A percentile compares a stretch with the other conserved stretches of the same genome.
phyloP scores from a whole-genome alignment of 2,888 invertebrate genomes.

The Limnephilus lunatus region DNA sequence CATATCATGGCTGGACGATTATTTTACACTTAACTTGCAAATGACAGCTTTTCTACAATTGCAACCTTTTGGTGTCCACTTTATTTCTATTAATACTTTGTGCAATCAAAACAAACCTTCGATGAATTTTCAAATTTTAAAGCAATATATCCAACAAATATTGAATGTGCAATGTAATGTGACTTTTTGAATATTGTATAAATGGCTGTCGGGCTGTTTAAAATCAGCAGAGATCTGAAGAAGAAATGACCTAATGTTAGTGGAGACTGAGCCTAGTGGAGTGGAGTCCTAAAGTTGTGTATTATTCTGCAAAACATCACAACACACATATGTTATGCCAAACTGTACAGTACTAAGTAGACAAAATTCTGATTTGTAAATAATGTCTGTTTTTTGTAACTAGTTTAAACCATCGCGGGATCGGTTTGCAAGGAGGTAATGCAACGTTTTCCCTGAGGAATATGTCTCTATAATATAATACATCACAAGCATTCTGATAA shows the following conservation, averaged over 20 bases:
- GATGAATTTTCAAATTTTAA: slow-evolving; percentile 9
- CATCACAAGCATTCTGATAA: not conserved
- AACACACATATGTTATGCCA: slow-evolving; percentile 58
- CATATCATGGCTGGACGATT: not conserved
- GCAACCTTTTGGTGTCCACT: not conserved
- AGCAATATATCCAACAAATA: slow-evolving; percentile 27
- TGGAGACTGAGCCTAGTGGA: slow-evolving; percentile 52
- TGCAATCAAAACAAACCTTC: slow-evolving; percentile 20
- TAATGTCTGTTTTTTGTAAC: slow-evolving; percentile 52
- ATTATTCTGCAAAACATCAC: slow-evolving; percentile 33
- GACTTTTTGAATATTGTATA: not conserved
- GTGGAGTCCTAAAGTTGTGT: slow-evolving; percentile 33
- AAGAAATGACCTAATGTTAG: slow-evolving; percentile 58
- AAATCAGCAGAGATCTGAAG: slow-evolving; percentile 8
- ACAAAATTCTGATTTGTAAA: slow-evolving; percentile 55
- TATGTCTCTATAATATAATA: not conserved
- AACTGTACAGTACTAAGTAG: slow-evolving; percentile 62
- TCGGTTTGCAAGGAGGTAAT: not conserved
- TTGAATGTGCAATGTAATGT: slow-evolving; percentile 16
- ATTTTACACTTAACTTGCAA: not conserved
- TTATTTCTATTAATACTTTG: not conserved
- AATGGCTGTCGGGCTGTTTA: not conserved
- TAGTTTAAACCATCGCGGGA: not conserved
- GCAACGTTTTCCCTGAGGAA: not conserved
- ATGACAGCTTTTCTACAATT: not conserved